These are phyloP conservation scores for Apogon talboti DNA, from an alignment of 2,797 vertebrate species.

Conservation along the genomic window DNA sequence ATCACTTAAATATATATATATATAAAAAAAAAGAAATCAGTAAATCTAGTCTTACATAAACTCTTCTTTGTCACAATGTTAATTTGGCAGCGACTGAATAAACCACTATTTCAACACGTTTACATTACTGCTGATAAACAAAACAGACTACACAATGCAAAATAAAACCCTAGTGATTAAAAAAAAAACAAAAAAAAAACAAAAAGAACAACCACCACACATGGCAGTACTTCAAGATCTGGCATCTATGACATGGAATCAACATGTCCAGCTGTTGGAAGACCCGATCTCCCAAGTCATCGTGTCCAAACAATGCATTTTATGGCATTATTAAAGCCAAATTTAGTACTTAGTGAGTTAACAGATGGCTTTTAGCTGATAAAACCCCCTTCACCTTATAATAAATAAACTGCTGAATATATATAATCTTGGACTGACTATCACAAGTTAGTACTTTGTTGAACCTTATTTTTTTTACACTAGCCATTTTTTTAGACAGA, in stretches of 20 bases:
- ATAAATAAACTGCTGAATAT: constrained; percentile 36
- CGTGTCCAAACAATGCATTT: constrained; percentile 28
- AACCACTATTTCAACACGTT: constrained; percentile 30
- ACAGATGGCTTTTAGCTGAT: constrained; percentile 9
- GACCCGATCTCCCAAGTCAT: constrained; percentile 3
- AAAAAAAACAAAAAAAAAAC: too few species aligned
- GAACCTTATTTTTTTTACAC: constrained; percentile 24
- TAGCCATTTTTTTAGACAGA: constrained; percentile 23
- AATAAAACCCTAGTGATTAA: constrained; percentile 19
- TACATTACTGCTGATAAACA: constrained; percentile 23
- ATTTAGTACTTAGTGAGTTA: constrained; percentile 27
- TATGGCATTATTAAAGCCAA: constrained; percentile 13
- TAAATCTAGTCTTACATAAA: background rate
- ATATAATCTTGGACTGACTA: constrained; percentile 14
- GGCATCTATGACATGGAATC: constrained; percentile 25
- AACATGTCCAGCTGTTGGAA: constrained; percentile 36
- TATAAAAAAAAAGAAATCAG: background rate
- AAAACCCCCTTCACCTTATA: constrained; percentile 5
- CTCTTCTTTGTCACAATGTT: background rate
- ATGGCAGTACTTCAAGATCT: constrained; percentile 51
- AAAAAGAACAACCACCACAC: constrained; percentile 43
- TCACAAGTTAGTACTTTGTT: constrained; percentile 19
- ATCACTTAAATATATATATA: background rate
- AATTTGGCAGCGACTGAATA: background rate
- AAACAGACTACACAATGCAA: constrained; percentile 35